Base-by-base conservation (phyloP, 2,113 vertebrate species). In the Hassar affinis region DNA sequence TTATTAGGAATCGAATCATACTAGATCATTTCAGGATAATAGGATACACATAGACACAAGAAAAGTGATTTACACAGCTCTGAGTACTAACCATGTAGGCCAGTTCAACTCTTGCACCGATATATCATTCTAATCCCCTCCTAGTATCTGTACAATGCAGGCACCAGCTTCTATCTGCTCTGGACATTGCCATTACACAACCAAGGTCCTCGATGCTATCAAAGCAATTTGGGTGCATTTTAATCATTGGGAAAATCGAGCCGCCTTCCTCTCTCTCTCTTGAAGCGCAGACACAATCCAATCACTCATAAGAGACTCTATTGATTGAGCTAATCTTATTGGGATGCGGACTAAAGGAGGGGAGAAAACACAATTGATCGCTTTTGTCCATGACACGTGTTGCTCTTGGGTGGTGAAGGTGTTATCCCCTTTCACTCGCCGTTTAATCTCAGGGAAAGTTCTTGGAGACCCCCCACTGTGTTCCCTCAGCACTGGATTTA, bases 251-350 rank as follows among this genome's bases (percentile, higher is more conserved):
- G 86, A 95, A 92, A 93, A 95, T 91, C 92, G 92, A 94, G 91
- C 90, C 86, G 92, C 87, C 22, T 33, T 84, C 89, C 87, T 92
- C 86, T 45, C 27, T 33, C 89, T 87, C 54, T 30, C 10, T 89
- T 89, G 86, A 83, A 86, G 86, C 89, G 89, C 88, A 89, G 92
- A 92, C 93, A 90, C 90, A 95, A 91, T 94, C 94, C 92, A 94
- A 92, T 94, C 91, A 93, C 88, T 95, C 93, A 93, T 95, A 95
- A 94, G 91, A 92, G 90, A 90, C 89, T 77, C 90, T 95, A 96
- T 87, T 95, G 95, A 96, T 92, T 94, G 92, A 94, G 94, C 90
- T 93, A 94, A 95, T 96, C 95, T 95, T 92, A 93, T 93, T 95
- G 91, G 93, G 91, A 93, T 89, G 87, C 87, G 88, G 93, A 90